Conservation (phyloP, 2,797 vertebrate species). For the Ptychobarbus kaznakovi region DNA sequence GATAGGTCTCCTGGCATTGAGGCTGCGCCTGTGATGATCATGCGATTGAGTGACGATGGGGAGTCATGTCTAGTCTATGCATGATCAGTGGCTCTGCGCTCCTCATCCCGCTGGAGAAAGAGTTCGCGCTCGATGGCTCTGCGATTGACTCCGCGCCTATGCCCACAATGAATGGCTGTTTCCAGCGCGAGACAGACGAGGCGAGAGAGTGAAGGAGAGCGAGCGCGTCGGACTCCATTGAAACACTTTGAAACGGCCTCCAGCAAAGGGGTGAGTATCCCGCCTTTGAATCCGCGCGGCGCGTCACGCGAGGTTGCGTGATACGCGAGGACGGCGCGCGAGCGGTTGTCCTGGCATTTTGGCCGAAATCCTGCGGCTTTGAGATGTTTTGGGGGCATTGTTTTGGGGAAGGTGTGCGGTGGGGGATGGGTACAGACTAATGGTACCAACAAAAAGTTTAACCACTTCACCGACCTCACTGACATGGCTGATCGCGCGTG, state of each 20-base stretch:
- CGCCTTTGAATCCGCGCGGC: conserved; percentile 56
- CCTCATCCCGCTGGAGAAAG: conserved; percentile 75
- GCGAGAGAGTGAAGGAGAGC: conserved; percentile 67
- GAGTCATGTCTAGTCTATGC: conserved; percentile 72
- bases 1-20: conserved; percentile 71
- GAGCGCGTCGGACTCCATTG: conserved; percentile 68
- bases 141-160: conserved; percentile 77
- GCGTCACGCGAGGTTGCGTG: conserved; percentile 74
- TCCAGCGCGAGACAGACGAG: conserved; percentile 70
- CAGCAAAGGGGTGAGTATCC: conserved; percentile 78
- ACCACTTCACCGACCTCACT: conserved; percentile 64
- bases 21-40: conserved; percentile 72
- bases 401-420: conserved; percentile 64
- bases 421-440: conserved; percentile 62
- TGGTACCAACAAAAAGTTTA: conserved; percentile 72
- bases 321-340: conserved; percentile 45
- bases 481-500: conserved; percentile 50
- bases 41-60: conserved; percentile 74
- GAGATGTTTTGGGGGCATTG: conserved; percentile 63
- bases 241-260: conserved; percentile 74
- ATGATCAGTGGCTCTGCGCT: conserved; percentile 78
- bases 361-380: conserved; percentile 53
- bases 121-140: conserved; percentile 78
- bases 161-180: conserved; percentile 89
- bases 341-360: conserved; percentile 57